These are phyloP conservation scores for Ochropacha duplaris DNA, from an alignment of 2,888 invertebrate genomes.

Conservation along the genomic window DNA sequence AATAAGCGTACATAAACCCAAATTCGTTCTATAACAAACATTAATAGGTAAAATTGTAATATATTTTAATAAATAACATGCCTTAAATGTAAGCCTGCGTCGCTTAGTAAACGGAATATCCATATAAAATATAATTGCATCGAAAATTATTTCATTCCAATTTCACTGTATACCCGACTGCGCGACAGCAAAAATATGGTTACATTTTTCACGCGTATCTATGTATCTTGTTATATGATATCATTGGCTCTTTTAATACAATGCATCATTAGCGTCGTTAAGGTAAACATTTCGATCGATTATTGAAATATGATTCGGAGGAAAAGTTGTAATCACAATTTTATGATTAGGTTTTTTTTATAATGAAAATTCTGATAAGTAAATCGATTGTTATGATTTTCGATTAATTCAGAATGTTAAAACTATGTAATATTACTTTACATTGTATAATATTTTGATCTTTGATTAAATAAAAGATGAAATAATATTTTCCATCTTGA, in stretches of 20 bases:
- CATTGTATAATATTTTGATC: background rate
- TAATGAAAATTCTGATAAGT: background rate
- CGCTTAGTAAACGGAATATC: background rate
- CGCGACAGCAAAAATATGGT: no score
- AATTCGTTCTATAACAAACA: background rate
- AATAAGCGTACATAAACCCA: background rate
- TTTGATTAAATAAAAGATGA: background rate
- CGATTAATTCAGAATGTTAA: no score
- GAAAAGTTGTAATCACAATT: background rate
- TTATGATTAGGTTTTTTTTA: background rate
- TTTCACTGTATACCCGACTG: no score
- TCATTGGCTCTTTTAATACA: no score
- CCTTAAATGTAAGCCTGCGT: constrained; percentile 3
- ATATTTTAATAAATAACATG: background rate
- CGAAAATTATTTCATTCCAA: background rate
- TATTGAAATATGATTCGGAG: background rate
- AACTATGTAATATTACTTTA: background rate
- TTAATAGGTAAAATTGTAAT: background rate
- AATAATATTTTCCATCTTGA: background rate
- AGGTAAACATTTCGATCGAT: no score
- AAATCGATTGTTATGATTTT: no score
- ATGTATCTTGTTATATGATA: no score
- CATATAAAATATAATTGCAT: background rate
- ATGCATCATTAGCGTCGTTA: no score
- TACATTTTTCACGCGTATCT: no score